Evolutionary conservation across 2,797 vertebrate species (phyloP).

Genomic region (Emys orbicularis): DNA sequence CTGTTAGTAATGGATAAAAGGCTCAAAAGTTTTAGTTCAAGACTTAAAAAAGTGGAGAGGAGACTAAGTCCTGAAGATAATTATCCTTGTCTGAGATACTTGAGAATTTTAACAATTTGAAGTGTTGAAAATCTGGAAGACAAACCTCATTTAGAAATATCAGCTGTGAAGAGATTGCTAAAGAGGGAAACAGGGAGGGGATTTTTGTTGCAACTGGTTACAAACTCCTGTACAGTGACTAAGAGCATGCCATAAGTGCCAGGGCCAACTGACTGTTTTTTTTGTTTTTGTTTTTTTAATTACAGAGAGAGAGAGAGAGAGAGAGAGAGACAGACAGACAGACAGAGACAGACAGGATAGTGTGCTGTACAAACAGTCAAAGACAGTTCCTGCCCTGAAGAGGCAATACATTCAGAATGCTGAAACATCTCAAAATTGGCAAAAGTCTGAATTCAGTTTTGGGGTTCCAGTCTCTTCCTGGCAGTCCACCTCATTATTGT

Average conservation of each 20-base stretch:
- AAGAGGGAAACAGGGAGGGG: background rate
- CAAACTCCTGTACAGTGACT: background rate
- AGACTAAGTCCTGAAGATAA: background rate
- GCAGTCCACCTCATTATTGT: background rate
- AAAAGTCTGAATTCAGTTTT: background rate
- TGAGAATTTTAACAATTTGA: background rate
- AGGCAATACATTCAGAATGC: background rate
- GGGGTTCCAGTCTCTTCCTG: background rate
- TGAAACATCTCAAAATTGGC: background rate
- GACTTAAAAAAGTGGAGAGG: background rate
- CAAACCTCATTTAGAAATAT: background rate
- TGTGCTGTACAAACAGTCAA: background rate
- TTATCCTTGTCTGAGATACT: background rate
- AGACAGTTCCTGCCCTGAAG: background rate
- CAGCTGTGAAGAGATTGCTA: background rate
- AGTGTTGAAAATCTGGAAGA: background rate
- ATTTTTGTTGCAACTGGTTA: slow-evolving; percentile 22
- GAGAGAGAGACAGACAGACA: too few species aligned
- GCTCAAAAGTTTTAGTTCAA: background rate
- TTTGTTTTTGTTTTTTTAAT: too few species aligned
- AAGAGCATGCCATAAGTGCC: background rate
- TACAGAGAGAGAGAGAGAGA: too few species aligned
- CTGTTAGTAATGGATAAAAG: background rate
- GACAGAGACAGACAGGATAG: too few species aligned
- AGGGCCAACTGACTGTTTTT: background rate